phyloP scores from a whole-genome alignment of 2,797 vertebrate genomes.

The Parauchenoglanis punctatus region DNA sequence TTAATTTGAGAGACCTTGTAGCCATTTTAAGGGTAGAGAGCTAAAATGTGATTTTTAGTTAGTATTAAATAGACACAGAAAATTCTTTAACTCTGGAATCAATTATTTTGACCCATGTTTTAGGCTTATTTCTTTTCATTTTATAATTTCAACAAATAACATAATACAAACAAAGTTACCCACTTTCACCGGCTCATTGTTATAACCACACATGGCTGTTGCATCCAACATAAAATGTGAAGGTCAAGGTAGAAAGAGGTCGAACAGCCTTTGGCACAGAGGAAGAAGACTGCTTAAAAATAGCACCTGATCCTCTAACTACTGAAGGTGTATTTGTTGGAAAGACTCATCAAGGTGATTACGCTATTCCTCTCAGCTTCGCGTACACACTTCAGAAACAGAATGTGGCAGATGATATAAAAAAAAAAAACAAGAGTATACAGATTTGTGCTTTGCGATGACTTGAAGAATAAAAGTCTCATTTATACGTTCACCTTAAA shows the following conservation, averaged over 20 bases:
- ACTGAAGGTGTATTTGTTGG: constrained; percentile 32
- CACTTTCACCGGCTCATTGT: background rate
- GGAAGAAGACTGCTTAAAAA: constrained; percentile 26
- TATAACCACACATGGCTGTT: background rate
- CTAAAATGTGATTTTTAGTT: background rate
- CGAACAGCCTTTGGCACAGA: background rate
- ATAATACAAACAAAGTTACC: background rate
- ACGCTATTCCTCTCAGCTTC: background rate
- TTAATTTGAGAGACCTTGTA: background rate
- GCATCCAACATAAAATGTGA: background rate
- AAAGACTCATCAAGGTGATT: constrained; percentile 42
- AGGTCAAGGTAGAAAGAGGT: background rate
- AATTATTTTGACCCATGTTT: background rate
- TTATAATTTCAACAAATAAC: background rate
- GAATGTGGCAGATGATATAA: background rate
- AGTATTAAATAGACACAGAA: background rate
- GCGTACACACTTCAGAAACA: background rate
- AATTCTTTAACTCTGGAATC: background rate
- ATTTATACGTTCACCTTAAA: background rate
- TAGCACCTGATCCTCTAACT: constrained; percentile 28
- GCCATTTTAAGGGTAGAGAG: background rate
- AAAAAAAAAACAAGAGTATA: too few relatives aligned
- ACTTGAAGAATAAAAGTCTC: too few relatives aligned
- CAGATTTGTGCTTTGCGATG: background rate
- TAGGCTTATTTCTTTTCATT: background rate